Evolutionary conservation across 2,888 invertebrate genomes (phyloP).

Genomic region (Melinopterus prodromus): DNA sequence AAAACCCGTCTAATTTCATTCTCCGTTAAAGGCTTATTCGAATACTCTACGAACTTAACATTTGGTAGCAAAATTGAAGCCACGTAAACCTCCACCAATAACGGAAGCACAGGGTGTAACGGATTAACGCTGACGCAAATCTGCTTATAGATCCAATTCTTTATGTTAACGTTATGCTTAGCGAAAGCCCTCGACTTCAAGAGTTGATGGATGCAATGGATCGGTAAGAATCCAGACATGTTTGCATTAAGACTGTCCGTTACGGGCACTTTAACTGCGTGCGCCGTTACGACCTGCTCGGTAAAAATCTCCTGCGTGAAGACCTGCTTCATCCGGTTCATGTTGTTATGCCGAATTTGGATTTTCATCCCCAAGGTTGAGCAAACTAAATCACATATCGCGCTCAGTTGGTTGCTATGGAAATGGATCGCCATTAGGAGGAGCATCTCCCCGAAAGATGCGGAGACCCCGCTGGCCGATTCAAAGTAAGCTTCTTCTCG

Average conservation of each 20-base stretch:
- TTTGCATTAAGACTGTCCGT: slow-evolving; percentile 88
- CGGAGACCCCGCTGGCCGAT: slow-evolving; percentile 83
- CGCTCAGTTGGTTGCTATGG: slow-evolving; percentile 92
- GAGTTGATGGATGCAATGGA: slow-evolving; percentile 96
- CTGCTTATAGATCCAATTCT: slow-evolving; percentile 96
- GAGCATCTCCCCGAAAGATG: slow-evolving; percentile 95
- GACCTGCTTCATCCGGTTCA: slow-evolving; percentile 88
- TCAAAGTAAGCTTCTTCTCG: slow-evolving; percentile 90
- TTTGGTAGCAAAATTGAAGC: slow-evolving; percentile 84
- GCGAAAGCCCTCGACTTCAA: slow-evolving; percentile 94
- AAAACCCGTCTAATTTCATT: slow-evolving; percentile 88
- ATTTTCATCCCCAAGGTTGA: slow-evolving; percentile 96
- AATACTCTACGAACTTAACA: slow-evolving; percentile 76
- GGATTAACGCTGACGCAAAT: slow-evolving; percentile 90
- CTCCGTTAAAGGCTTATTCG: slow-evolving; percentile 91
- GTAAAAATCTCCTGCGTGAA: slow-evolving; percentile 98
- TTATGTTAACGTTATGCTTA: slow-evolving; percentile 95
- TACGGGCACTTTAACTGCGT: slow-evolving; percentile 96
- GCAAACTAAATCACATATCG: slow-evolving; percentile 93
- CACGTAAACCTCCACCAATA: slow-evolving; percentile 93
- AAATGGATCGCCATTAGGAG: slow-evolving; percentile 96
- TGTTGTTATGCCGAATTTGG: slow-evolving; percentile 84
- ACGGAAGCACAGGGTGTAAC: slow-evolving; percentile 91
- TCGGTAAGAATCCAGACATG: slow-evolving; percentile 90
- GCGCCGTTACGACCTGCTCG: slow-evolving; percentile 94